Conservation (phyloP, 2,888 invertebrate species). For the Hipparchia semele region DNA sequence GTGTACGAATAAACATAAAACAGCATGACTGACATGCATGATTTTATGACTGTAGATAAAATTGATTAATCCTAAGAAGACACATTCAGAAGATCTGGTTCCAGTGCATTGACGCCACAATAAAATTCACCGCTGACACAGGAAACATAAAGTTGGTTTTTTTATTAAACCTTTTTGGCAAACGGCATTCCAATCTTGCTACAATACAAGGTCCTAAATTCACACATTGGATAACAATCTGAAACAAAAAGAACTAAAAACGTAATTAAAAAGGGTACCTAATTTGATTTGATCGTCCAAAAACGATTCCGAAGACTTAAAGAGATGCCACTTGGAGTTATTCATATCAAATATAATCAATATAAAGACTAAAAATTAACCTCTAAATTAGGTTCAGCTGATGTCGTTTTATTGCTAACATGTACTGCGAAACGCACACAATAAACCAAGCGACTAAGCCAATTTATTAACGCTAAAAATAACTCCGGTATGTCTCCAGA, state of each 20-base stretch:
- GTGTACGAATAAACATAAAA: slow-evolving; percentile 13
- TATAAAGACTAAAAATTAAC: slow-evolving; percentile 7
- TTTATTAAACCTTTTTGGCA: slow-evolving; percentile 73
- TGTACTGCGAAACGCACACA: slow-evolving; percentile 68
- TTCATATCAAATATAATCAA: neutral
- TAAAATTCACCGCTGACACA: slow-evolving; percentile 74
- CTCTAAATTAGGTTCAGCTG: slow-evolving; percentile 39
- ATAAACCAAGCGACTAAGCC: slow-evolving; percentile 79
- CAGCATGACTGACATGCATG: slow-evolving; percentile 16
- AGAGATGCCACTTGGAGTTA: neutral
- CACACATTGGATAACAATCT: slow-evolving; percentile 14
- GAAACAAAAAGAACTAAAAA: slow-evolving; percentile 2
- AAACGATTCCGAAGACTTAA: neutral
- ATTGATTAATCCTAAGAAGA: slow-evolving; percentile 58
- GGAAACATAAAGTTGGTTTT: slow-evolving; percentile 76
- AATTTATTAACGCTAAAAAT: slow-evolving; percentile 83
- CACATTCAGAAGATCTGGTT: slow-evolving; percentile 51
- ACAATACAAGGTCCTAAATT: slow-evolving; percentile 10
- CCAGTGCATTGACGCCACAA: slow-evolving; percentile 71
- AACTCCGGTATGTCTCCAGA: slow-evolving; percentile 73
- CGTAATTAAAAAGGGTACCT: slow-evolving; percentile 1
- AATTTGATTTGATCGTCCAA: neutral
- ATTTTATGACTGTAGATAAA: slow-evolving; percentile 55
- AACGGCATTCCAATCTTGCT: slow-evolving; percentile 58
- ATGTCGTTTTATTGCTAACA: slow-evolving; percentile 42